Conservation (phyloP, 2,113 vertebrate genomes). For the Etheostoma spectabile region DNA sequence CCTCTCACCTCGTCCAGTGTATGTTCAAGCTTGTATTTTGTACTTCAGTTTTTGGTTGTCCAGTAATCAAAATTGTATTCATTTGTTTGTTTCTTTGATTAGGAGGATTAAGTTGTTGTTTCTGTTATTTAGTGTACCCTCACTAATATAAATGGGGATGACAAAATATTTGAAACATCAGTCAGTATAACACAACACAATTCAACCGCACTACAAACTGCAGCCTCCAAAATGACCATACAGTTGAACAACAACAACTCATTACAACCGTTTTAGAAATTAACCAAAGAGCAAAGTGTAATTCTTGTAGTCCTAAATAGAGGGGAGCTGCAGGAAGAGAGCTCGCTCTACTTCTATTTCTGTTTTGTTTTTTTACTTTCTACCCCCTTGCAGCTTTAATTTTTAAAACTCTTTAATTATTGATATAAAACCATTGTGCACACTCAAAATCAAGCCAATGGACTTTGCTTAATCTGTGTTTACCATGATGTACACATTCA, state of each 20-base stretch:
- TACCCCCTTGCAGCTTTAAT: no score
- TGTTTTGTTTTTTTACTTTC: no score
- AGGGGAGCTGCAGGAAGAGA: no score
- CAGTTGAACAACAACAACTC: neutral
- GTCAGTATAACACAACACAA: no score
- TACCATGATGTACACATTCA: neutral
- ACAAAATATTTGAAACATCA: neutral
- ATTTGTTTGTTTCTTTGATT: neutral
- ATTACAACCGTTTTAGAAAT: no score
- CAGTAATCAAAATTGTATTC: neutral
- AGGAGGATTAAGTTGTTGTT: neutral
- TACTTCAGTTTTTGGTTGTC: neutral
- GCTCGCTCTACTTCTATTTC: no score
- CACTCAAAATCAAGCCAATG: neutral
- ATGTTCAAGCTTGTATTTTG: constrained; percentile 46
- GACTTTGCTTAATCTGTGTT: neutral
- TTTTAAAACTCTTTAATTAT: neutral
- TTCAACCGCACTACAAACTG: neutral
- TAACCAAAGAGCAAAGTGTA: no score
- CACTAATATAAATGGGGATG: no score
- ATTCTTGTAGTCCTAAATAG: no score
- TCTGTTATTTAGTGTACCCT: neutral
- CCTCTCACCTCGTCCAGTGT: constrained; percentile 95
- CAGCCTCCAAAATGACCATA: neutral
- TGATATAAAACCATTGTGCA: neutral